Evolutionary conservation across 2,888 invertebrate genomes (phyloP), one percentile per base, ranked within the genome.

Genomic region (Agriopis marginaria): DNA sequence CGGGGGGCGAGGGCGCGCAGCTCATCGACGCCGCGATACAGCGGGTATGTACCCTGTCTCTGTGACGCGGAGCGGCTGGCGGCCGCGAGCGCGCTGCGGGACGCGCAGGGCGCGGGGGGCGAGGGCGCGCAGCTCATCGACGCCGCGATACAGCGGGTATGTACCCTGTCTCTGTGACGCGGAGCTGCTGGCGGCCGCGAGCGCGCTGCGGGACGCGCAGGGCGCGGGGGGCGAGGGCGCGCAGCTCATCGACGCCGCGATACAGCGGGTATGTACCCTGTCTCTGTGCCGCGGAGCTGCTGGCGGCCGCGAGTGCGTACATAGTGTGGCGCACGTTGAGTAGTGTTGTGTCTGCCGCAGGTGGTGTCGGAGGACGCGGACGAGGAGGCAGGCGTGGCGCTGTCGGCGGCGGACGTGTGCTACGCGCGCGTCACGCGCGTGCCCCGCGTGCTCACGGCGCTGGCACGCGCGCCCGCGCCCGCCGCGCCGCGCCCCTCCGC

Each of bases 261-360:
- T 89, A 0, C 79, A 84, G 49, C 86, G 87, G 85, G 89, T 87
- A 40, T n/a, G n/a, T n/a, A n/a, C n/a, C n/a, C n/a, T n/a, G n/a
- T n/a, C n/a, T n/a, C n/a, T n/a, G n/a, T n/a, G n/a, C n/a, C n/a
- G 96, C 96, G 7, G 98, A 98, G 89, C 97, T 97, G 88, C 95
- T 98, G 69, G 95, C 96, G 12, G 97, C 97, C 0, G 97, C 97
- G 0, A 92, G 96, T 17, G 95, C 97, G 0, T n/a, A n/a, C n/a
- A n/a, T n/a, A n/a, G n/a, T 14, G 49, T 3, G 0, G 49, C 8
- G 12, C 6, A n/a, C n/a, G 5, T 7, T 6, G n/a, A 12, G n/a
- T 12, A 5, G 47, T 12, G 4, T 12, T 12, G 17, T 14, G 49
- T 50, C 7, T 7, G 3, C 3, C 10, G 51, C 74, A 87, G 88